Evolutionary conservation across 2,797 vertebrate genomes (phyloP), one percentile per base, ranked within the genome.

Genomic region (Notamacropus eugenii): DNA sequence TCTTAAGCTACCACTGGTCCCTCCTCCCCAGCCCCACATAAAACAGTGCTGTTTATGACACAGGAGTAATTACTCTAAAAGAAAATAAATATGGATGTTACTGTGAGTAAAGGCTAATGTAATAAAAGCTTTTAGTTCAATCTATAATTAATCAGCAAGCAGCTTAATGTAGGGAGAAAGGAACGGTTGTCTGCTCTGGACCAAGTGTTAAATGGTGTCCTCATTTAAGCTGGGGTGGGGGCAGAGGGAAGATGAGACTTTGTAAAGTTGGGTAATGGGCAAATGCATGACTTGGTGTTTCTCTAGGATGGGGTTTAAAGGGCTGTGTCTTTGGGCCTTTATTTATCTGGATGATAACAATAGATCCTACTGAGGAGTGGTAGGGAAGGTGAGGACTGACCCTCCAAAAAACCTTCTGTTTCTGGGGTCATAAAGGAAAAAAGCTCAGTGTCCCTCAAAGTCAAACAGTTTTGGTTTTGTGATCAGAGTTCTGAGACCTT

Each of bases 91-190:
- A 92, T 40, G 62, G 96, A 95, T 97, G 95, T 95, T 96, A 96
- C 97, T 97, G 93, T 96, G 92, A 97, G 97, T 97, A 95, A 98
- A 97, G 94, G 74, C 28, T n/a, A 95, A 95, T 11, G 93, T 50
- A 96, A 97, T 96, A 97, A 97, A 98, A 98, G 96, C 98, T 97
- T 97, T 97, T 97, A 96, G 97, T 95, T 96, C 96, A 92, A 96
- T 97, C 96, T 97, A 95, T 97, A 97, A 98, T 98, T 97, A 96
- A 97, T 95, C 98, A 97, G 95, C 0, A 1, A 93, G 96, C 58
- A 31, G 97, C 0, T 50, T 52, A 16, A 82, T 57, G 67, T 29
- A 22, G 93, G 74, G 59, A 55, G 62, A 52, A 67, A 62, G 52
- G 22, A n/a, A 62, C 5, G 6, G 46, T 91, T 55, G 27, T 91